A percentile compares a stretch with the other conserved stretches of the same genome.
Conservation (phyloP, 2,888 invertebrate species). For the Pollenia griseotomentosa region DNA sequence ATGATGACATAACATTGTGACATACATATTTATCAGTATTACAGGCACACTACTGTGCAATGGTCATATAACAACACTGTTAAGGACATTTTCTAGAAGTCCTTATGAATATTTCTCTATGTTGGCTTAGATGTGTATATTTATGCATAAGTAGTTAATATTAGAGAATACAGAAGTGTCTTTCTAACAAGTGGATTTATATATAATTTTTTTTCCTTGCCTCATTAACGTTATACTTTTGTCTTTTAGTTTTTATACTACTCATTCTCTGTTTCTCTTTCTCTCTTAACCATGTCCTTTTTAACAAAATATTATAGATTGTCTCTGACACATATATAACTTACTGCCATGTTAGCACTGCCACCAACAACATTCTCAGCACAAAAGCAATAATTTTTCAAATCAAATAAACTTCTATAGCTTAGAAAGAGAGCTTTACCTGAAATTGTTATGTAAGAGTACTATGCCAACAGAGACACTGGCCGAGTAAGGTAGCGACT, state of each 20-base stretch:
- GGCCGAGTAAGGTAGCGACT: not conserved
- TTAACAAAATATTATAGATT: conserved; percentile 57
- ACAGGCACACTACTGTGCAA: conserved; percentile 19
- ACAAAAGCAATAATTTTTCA: conserved; percentile 48
- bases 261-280: conserved; percentile 7
- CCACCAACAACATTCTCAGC: conserved; percentile 23
- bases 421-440: conserved; percentile 19
- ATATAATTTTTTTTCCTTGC: conserved; percentile 39
- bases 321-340: conserved; percentile 56
- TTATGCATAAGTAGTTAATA: not conserved
- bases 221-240: conserved; percentile 74
- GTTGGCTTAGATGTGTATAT: not conserved
- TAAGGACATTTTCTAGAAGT: conserved; percentile 34
- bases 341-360: conserved; percentile 4
- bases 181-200: conserved; percentile 8
- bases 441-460: conserved; percentile 1
- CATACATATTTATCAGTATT: conserved; percentile 66
- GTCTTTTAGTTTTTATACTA: conserved; percentile 35
- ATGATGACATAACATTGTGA: conserved; percentile 70
- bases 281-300: conserved; percentile 60
- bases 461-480: not conserved
- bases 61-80: conserved; percentile 3
- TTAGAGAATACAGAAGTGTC: not conserved
- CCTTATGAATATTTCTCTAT: conserved; percentile 24
- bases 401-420: conserved; percentile 47